Percentiles rank a stretch among this genome's conserved stretches.
Evolutionary conservation across 2,113 vertebrate genomes (phyloP).

Genomic region (Aegithalos caudatus): DNA sequence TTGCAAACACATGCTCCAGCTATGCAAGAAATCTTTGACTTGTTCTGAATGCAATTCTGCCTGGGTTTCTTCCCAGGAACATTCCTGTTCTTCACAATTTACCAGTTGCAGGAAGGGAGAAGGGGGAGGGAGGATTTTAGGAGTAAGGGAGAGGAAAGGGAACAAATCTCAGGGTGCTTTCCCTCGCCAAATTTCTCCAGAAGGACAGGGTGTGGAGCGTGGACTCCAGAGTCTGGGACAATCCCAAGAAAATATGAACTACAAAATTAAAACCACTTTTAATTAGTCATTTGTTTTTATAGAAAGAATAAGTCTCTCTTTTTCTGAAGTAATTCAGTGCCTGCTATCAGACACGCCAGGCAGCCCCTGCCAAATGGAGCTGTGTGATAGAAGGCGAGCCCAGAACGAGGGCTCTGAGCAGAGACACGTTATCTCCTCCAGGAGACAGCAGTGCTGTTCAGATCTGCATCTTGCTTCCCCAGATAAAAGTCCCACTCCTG

Average conservation of each 20-base stretch:
- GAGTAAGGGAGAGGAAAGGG: conserved; percentile 14
- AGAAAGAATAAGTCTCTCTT: not conserved
- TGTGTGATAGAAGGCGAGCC: conserved; percentile 16
- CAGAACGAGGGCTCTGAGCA: not conserved
- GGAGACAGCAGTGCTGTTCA: conserved; percentile 19
- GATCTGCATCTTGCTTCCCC: not conserved
- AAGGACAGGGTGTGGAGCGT: conserved; percentile 30
- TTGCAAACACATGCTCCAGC: conserved; percentile 68
- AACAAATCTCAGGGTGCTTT: not conserved
- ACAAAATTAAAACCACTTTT: conserved; percentile 34
- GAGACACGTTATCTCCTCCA: not conserved
- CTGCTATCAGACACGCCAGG: conserved; percentile 20
- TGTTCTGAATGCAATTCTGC: conserved; percentile 56
- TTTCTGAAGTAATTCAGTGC: not conserved
- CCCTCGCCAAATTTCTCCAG: conserved; percentile 27
- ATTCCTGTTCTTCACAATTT: conserved; percentile 53
- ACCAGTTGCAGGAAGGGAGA: conserved; percentile 50
- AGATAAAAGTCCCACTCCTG: conserved; percentile 14
- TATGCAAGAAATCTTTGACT: conserved; percentile 65
- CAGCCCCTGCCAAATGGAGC: conserved; percentile 15
- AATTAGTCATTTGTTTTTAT: conserved; percentile 32
- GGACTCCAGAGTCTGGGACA: conserved; percentile 1
- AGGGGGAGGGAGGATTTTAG: not conserved
- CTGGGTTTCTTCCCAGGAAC: conserved; percentile 68
- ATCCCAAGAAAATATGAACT: not conserved